phyloP scores from a whole-genome alignment of 1,140 invertebrate species.

The Leptonema lineaticorne region DNA sequence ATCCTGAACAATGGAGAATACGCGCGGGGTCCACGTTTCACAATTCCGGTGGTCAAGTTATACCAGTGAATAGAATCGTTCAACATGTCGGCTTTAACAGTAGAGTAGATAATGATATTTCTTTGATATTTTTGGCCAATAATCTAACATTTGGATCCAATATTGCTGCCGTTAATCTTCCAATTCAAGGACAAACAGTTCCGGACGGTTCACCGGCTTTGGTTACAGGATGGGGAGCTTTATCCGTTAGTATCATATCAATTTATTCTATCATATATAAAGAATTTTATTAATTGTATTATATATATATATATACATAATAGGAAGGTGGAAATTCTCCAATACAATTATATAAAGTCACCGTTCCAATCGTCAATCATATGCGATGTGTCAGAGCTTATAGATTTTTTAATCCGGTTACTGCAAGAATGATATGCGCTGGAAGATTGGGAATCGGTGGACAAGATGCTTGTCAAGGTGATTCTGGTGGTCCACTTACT shows the following conservation, averaged over 20 bases:
- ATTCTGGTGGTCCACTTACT: no score
- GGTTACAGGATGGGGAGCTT: constrained; percentile 50
- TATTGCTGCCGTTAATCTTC: constrained; percentile 17
- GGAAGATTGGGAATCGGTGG: no score
- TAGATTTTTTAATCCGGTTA: no score
- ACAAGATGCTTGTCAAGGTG: no score
- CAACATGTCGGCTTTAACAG: neutral
- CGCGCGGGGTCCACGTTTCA: constrained; percentile 18
- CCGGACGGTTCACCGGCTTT: constrained; percentile 40
- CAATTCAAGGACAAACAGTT: constrained; percentile 35
- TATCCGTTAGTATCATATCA: neutral
- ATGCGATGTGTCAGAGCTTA: no score
- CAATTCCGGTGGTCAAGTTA: constrained; percentile 24
- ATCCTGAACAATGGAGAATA: neutral
- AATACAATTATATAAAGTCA: no score
- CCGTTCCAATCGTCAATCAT: no score
- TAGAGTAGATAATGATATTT: constrained; percentile 26
- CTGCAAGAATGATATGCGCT: no score
- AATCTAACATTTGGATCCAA: neutral
- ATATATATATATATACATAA: no score
- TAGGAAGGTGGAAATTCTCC: no score
- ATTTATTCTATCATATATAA: neutral
- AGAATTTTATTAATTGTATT: no score
- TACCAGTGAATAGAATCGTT: neutral
- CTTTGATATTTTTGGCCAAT: constrained; percentile 7